Evolutionary conservation across 2,797 vertebrate genomes (phyloP).

Genomic region (Botia kubotai): DNA sequence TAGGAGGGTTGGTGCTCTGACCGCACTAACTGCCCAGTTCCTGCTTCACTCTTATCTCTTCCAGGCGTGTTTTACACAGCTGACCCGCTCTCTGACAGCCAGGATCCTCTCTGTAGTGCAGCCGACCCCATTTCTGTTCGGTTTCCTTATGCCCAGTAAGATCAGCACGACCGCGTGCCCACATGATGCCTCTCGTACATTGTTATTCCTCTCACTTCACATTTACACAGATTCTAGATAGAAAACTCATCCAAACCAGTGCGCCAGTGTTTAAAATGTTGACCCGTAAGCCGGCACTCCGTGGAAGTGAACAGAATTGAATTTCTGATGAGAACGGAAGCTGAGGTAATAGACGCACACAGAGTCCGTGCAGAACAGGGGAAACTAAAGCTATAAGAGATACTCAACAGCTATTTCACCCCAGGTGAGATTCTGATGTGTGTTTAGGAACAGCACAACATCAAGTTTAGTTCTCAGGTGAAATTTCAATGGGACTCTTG

Average conservation of each 20-base stretch:
- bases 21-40: constrained; percentile 12
- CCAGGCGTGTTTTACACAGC: constrained; percentile 4
- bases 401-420: constrained; percentile 18
- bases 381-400: constrained; percentile 44
- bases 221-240: not conserved
- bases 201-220: constrained; percentile 10
- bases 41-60: constrained; percentile 14
- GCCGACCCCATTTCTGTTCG: constrained; percentile 25
- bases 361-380: constrained; percentile 16
- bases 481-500: constrained; percentile 46
- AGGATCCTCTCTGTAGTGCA: constrained; percentile 6
- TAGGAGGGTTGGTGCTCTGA: not conserved
- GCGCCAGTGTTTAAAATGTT: constrained; percentile 19
- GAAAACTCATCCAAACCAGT: not conserved
- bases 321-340: constrained; percentile 40
- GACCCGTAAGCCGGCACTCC: not conserved
- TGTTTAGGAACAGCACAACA: constrained; percentile 35
- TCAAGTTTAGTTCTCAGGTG: not conserved
- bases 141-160: not conserved
- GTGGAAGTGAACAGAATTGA: constrained; percentile 21
- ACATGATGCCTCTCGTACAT: not conserved
- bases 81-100: constrained; percentile 12
- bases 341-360: constrained; percentile 33
- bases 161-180: not conserved
- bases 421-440: constrained; percentile 30